Evolutionary conservation across 1,140 invertebrate genomes (phyloP), one percentile per base, ranked within the genome.

Genomic region (Eriocheir sinensis): DNA sequence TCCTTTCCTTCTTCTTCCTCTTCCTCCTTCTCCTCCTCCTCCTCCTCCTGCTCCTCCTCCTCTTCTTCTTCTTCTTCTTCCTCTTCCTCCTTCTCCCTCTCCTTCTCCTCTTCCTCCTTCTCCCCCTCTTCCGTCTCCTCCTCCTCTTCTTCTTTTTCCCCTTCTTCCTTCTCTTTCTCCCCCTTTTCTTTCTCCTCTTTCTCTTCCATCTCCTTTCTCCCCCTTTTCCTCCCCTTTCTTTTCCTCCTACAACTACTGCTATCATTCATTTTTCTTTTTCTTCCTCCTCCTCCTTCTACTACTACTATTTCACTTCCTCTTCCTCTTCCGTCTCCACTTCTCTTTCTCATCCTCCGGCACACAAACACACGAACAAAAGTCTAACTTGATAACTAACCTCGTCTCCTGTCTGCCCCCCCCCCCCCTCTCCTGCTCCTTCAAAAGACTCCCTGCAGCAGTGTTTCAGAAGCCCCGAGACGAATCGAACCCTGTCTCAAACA

Each of bases 211-310:
- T 30, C 30, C 17, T 44, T 8, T 32, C 40, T 89, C 44, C 2
- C 44, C 21, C 48, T 48, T 21, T 30, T 21, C 21, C 21, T 89
- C 36, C 30, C 41, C 30, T 15, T 41, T 9, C 44, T 40, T 38
- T 36, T 88, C 85, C 36, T 36, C 36, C 85, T 88, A 15, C n/a
- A 72, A 15, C 60, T 72, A n/a, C n/a, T n/a, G n/a, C n/a, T n/a
- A n/a, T n/a, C n/a, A n/a, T 89, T 40, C 44, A 36, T 89, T 40
- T 89, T 40, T 89, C 88, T 89, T 40, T 89, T 40, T 89, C 88
- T 89, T 32, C 36, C 83, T 86, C 83, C 36, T 32, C 48, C 27
- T 21, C n/a, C 40, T 17, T 27, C 34, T 17, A 27, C 41, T 60
- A 3, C 2, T 9, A 27, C 6, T 32, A n/a, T 32, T 17, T 90